These are phyloP conservation scores for Papilio machaon DNA, from an alignment of 1,140 invertebrate genomes.

Conservation along the genomic window DNA sequence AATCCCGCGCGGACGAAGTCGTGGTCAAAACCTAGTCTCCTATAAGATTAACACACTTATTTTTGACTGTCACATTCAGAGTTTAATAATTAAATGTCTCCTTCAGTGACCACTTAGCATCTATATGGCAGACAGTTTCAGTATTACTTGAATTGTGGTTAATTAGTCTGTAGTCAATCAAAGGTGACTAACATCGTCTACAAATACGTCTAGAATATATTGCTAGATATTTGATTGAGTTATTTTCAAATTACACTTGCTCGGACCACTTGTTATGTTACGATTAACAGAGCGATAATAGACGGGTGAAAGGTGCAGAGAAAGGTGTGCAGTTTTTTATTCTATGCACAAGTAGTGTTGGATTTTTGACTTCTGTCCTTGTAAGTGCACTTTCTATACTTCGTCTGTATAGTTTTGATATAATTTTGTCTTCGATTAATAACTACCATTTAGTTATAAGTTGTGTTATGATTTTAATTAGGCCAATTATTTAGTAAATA, in stretches of 20 bases:
- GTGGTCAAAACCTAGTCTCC: too few species aligned
- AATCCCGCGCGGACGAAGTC: too few species aligned
- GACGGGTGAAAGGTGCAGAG: conserved; percentile 66
- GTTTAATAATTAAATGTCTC: not conserved
- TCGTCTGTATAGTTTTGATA: not conserved
- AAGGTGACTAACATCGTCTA: not conserved
- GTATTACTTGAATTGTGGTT: not conserved
- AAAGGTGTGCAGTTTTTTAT: conserved; percentile 51
- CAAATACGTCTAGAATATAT: not conserved
- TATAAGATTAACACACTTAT: too few species aligned
- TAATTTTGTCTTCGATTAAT: too few species aligned
- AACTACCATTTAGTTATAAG: too few species aligned
- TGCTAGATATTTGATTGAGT: not conserved
- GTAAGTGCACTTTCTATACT: conserved; percentile 53
- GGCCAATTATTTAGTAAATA: too few species aligned
- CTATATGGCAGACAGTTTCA: not conserved
- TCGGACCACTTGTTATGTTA: conserved; percentile 48
- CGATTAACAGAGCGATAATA: conserved; percentile 76
- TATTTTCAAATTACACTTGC: not conserved
- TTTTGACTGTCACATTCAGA: too few species aligned
- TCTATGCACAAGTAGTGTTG: conserved; percentile 49
- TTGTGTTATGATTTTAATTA: conserved; percentile 32
- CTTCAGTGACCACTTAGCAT: not conserved
- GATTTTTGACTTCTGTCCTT: conserved; percentile 53
- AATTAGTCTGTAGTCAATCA: not conserved